Percentiles rank a stretch among this genome's conserved stretches.
Conservation (phyloP, 2,113 vertebrate genomes). For the Plotosus lineatus region DNA sequence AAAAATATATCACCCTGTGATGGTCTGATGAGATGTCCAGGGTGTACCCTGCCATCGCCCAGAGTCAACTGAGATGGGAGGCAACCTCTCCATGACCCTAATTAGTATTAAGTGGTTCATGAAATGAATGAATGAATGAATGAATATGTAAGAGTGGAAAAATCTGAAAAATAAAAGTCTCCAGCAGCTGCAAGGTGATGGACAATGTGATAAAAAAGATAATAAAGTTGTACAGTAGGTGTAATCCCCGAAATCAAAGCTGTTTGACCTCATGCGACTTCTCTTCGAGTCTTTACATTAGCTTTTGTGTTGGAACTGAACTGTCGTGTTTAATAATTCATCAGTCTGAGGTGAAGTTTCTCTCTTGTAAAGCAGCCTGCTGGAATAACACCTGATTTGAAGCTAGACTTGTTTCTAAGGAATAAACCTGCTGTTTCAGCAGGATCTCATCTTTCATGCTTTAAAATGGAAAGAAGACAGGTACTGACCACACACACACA, state of each 20-base stretch:
- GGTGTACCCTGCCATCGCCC: no score
- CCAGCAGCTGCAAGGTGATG: background rate
- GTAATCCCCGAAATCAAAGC: background rate
- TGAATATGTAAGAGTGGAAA: no score
- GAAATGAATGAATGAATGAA: no score
- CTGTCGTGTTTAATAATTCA: slow-evolving; percentile 45
- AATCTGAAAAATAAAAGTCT: background rate
- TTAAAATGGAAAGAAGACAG: slow-evolving; percentile 29
- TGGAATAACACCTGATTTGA: slow-evolving; percentile 24
- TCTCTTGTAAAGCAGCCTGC: slow-evolving; percentile 29
- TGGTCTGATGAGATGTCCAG: no score
- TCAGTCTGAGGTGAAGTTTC: slow-evolving; percentile 25
- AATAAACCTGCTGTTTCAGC: slow-evolving; percentile 28
- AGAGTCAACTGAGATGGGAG: no score
- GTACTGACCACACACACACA: background rate
- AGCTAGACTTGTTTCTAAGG: background rate
- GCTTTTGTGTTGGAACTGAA: background rate
- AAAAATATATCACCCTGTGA: no score
- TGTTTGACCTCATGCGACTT: background rate
- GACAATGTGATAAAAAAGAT: background rate
- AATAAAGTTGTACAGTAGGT: background rate
- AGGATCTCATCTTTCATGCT: slow-evolving; percentile 34
- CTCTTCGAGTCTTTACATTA: background rate
- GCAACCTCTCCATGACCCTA: no score
- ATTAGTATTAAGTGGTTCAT: no score